Conservation (phyloP, 2,797 vertebrate species). For the Epinephelus awoara region DNA sequence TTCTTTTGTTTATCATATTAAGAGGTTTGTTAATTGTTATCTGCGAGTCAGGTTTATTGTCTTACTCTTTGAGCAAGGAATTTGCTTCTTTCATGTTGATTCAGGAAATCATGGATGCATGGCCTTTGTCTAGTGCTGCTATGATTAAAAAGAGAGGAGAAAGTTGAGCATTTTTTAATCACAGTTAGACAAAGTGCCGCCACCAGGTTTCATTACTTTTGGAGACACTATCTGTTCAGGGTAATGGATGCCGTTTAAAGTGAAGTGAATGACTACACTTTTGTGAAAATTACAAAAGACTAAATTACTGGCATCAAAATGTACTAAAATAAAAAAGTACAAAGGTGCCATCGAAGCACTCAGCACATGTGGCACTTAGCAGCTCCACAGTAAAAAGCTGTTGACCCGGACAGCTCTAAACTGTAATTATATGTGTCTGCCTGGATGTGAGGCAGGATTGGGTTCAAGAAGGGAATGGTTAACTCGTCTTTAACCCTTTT, state of each 20-base stretch:
- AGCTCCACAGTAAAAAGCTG: constrained; percentile 4
- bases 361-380: constrained; percentile 11
- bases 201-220: background rate
- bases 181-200: background rate
- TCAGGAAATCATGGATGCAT: background rate
- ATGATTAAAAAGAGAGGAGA: background rate
- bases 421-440: constrained; percentile 13
- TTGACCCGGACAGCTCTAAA: constrained; percentile 22
- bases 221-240: background rate
- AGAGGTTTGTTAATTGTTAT: background rate
- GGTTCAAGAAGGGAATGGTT: background rate
- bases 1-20: background rate
- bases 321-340: background rate
- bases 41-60: no score
- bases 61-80: no score
- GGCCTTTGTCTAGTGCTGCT: background rate
- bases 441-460: background rate
- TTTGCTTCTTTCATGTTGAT: background rate
- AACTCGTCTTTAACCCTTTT: background rate
- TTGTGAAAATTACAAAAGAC: constrained; percentile 18
- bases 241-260: background rate
- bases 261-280: background rate
- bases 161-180: background rate
- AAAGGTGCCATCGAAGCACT: constrained; percentile 16
- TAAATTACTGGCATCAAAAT: constrained; percentile 26